Conservation (phyloP, 2,888 invertebrate species). For the Eupithecia centaureata region DNA sequence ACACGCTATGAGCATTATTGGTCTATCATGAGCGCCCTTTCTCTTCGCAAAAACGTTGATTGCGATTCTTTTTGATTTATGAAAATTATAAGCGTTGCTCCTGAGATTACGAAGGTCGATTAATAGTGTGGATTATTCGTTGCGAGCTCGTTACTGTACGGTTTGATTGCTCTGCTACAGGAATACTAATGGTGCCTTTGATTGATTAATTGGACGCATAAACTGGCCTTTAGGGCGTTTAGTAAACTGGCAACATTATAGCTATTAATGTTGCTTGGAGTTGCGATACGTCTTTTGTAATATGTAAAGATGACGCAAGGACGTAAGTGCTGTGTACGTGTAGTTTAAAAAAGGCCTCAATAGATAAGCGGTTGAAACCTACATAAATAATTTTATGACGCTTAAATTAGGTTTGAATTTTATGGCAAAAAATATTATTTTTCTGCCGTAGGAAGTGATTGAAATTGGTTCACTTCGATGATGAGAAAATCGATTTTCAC, state of each 20-base stretch:
- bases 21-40: not conserved
- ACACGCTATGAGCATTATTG: not conserved
- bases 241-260: not conserved
- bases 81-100: constrained; percentile 19
- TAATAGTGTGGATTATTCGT: constrained; percentile 39
- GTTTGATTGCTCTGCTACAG: constrained; percentile 58
- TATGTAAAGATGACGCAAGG: not conserved
- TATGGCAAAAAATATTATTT: too few species aligned
- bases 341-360: too few species aligned
- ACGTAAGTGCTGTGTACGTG: too few species aligned
- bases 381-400: too few species aligned
- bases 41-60: not conserved
- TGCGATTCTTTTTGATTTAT: not conserved
- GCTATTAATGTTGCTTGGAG: not conserved
- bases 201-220: constrained; percentile 46
- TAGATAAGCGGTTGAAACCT: too few species aligned
- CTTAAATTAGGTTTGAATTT: too few species aligned
- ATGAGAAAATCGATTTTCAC: too few species aligned
- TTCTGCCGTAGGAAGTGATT: too few species aligned
- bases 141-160: constrained; percentile 53
- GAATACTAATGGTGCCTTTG: constrained; percentile 58
- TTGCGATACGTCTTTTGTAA: not conserved
- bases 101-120: constrained; percentile 17
- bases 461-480: too few species aligned
- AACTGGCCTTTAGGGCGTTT: constrained; percentile 6